Evolutionary conservation across 2,113 vertebrate species (phyloP), one percentile per base, ranked within the genome.

Genomic region (Toxotes chatareus): DNA sequence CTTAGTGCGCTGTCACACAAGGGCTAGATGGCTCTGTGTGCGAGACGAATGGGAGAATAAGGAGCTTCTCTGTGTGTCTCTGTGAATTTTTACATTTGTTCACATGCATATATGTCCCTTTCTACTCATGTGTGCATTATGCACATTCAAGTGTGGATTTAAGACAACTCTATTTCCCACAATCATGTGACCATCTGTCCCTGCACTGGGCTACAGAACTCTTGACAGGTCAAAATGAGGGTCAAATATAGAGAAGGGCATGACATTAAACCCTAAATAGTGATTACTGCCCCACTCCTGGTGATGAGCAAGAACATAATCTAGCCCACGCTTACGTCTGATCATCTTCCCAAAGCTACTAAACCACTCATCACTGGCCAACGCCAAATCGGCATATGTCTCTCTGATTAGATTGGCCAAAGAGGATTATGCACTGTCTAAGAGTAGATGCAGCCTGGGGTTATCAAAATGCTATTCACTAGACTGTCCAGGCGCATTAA

Each of bases 351-450:
- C 68, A 88, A 87, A 89, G 81, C 86, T 82, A 72, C 87, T 91
- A 89, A 91, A 88, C 83, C 89, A 87, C 70, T 89, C 86, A 88
- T 78, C 74, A 68, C 63, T 84, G 84, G 70, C 86, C 79, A 59
- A 51, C 1, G 60, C 70, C 77, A 86, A 73, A 85, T 64, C 56
- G 56, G 88, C 86, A 92, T 91, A 90, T 86, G 89, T 81, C 70
- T 83, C 78, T 79, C 76, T 81, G 91, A 92, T 93, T 87, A 91
- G 87, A 93, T 91, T 86, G 89, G 70, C 88, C 74, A 89, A 92
- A 91, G 91, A 92, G 86, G 91, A 92, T 93, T 90, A 89, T 10
- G 9, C 31, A 74, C 80, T 77, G 51, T 89, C 89, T 87, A 90
- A 85, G 80, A 81, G 84, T 87, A 66, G 55, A 86, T 66, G 72